phyloP scores from a whole-genome alignment of 2,888 invertebrate genomes.

The Erebia palarica region DNA sequence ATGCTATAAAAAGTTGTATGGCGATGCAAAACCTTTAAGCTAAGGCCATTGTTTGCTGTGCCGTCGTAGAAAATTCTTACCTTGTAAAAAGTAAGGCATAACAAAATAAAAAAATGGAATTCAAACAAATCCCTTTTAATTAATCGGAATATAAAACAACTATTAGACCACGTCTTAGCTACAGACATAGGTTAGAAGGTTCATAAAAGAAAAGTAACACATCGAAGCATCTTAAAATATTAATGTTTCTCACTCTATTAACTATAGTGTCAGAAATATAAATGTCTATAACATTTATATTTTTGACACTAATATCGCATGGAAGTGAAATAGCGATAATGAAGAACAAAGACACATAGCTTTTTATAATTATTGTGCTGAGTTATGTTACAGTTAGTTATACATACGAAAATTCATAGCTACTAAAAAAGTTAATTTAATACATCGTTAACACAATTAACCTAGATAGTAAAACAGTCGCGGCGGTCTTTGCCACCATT shows the following conservation, averaged over 20 bases:
- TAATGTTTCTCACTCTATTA: slow-evolving; percentile 4
- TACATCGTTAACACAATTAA: neutral
- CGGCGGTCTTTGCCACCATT: neutral
- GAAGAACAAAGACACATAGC: neutral
- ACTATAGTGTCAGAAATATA: too few relatives aligned
- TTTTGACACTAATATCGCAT: slow-evolving; percentile 8
- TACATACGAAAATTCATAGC: neutral
- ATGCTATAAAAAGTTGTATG: too few relatives aligned
- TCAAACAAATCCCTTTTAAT: neutral
- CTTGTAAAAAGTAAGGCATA: neutral
- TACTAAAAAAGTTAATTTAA: neutral
- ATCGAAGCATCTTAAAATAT: neutral
- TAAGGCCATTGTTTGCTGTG: neutral
- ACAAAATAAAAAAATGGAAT: neutral
- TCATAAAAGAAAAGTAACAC: neutral
- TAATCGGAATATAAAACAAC: neutral
- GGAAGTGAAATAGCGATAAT: neutral
- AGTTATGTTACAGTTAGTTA: neutral
- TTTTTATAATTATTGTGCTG: neutral
- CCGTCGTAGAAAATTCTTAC: neutral
- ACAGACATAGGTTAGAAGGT: neutral
- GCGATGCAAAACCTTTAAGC: neutral
- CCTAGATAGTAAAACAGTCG: neutral
- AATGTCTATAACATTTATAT: too few relatives aligned
- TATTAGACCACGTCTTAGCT: slow-evolving; percentile 4